Evolutionary conservation across 2,113 vertebrate genomes (phyloP).

Genomic region (Takifugu bimaculatus): DNA sequence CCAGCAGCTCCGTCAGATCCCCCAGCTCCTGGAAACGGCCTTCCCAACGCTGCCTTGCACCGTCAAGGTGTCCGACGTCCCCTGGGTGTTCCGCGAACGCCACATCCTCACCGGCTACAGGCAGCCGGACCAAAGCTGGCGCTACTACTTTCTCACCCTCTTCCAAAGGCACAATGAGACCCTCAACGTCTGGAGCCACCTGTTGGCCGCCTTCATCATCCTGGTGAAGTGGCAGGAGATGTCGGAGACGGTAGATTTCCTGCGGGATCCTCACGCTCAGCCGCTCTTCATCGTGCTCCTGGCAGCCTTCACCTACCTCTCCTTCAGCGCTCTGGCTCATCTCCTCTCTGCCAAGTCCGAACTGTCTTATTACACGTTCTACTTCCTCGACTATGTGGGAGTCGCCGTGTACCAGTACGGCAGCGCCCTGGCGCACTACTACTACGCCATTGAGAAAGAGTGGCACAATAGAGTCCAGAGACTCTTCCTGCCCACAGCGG

Average conservation of each 20-base stretch:
- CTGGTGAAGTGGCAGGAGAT: constrained; percentile 82
- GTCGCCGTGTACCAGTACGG: constrained; percentile 91
- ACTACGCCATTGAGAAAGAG: constrained; percentile 84
- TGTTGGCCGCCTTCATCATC: constrained; percentile 82
- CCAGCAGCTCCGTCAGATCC: constrained; percentile 77
- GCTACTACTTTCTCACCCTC: constrained; percentile 88
- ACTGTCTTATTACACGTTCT: constrained; percentile 93
- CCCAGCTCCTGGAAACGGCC: constrained; percentile 76
- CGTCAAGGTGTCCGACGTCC: constrained; percentile 82
- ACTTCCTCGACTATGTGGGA: constrained; percentile 94
- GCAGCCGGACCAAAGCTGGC: constrained; percentile 83
- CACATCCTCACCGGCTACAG: constrained; percentile 89
- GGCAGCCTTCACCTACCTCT: constrained; percentile 86
- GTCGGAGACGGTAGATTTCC: constrained; percentile 80
- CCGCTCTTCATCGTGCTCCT: constrained; percentile 87
- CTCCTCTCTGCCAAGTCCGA: constrained; percentile 93
- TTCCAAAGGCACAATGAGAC: constrained; percentile 94
- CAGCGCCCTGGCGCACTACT: constrained; percentile 88
- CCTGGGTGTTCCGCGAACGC: constrained; percentile 85
- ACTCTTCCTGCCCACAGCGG: constrained; percentile 80
- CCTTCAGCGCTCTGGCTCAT: constrained; percentile 87
- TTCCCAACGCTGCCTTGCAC: constrained; percentile 80
- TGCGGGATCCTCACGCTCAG: constrained; percentile 83
- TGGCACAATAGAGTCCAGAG: constrained; percentile 79
- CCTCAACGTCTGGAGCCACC: constrained; percentile 90